Evolutionary conservation across 2,797 vertebrate genomes (phyloP).

Genomic region (Danionella dracula): DNA sequence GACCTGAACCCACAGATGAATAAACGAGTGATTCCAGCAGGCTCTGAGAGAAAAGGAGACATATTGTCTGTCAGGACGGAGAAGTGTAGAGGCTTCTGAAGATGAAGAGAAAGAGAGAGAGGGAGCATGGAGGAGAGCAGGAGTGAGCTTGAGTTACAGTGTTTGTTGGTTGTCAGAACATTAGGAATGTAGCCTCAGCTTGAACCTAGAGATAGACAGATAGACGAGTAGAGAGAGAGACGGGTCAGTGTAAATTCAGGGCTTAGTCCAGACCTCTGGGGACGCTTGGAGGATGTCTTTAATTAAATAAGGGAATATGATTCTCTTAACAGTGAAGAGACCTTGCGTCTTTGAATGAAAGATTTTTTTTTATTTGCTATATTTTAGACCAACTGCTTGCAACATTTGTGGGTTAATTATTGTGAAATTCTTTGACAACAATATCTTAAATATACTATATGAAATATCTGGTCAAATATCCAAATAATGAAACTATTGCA

Average conservation of each 20-base stretch:
- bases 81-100: constrained; percentile 13
- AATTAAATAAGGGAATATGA: background rate
- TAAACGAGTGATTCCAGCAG: constrained; percentile 17
- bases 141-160: constrained; percentile 14
- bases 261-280: constrained; percentile 41
- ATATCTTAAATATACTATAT: too few relatives aligned
- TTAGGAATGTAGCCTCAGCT: constrained; percentile 15
- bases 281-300: constrained; percentile 47
- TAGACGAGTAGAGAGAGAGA: background rate
- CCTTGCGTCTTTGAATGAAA: background rate
- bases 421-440: too few relatives aligned
- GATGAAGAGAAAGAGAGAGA: constrained; percentile 9
- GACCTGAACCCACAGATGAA: constrained; percentile 32
- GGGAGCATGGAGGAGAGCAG: background rate
- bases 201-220: constrained; percentile 22
- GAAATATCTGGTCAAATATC: too few relatives aligned
- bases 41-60: constrained; percentile 6
- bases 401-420: too few relatives aligned
- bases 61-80: constrained; percentile 17
- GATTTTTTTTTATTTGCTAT: too few relatives aligned
- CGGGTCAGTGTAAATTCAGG: background rate
- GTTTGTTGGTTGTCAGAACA: constrained; percentile 29
- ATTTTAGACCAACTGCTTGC: too few relatives aligned
- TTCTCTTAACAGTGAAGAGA: background rate
- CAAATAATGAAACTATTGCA: too few relatives aligned